A percentile compares a stretch with the other conserved stretches of the same genome.
phyloP scores from a whole-genome alignment of 2,113 vertebrate species.

The Sebastes fasciatus region DNA sequence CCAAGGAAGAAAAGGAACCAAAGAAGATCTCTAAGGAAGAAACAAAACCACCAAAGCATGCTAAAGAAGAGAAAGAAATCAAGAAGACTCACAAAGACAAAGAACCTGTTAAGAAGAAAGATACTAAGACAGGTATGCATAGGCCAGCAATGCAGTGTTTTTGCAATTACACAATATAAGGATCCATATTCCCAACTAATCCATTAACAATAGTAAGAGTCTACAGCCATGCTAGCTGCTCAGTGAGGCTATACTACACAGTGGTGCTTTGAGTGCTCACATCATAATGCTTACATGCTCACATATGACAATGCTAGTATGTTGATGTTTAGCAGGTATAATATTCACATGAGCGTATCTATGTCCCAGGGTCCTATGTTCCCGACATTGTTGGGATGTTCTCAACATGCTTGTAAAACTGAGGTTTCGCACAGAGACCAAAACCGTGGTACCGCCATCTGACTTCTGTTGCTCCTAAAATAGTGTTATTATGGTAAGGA shows the following conservation, averaged over 20 bases:
- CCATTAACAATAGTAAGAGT: neutral
- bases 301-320: neutral
- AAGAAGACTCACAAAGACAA: constrained; percentile 24
- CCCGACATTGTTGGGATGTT: too few relatives aligned
- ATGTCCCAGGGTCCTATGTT: neutral
- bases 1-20: constrained; percentile 22
- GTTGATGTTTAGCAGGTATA: neutral
- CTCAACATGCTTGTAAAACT: too few relatives aligned
- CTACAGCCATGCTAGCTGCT: neutral
- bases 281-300: neutral
- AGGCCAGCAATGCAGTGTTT: neutral
- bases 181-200: neutral
- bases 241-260: neutral
- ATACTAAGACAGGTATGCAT: constrained; percentile 43
- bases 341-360: neutral
- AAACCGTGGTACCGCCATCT: too few relatives aligned
- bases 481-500: too few relatives aligned
- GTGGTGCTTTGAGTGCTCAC: neutral
- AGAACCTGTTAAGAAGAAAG: constrained; percentile 22
- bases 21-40: constrained; percentile 11
- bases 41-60: neutral
- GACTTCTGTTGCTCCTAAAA: too few relatives aligned
- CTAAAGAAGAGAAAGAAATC: constrained; percentile 25
- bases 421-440: too few relatives aligned
- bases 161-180: neutral